phyloP scores from a whole-genome alignment of 1,140 invertebrate genomes.

The Brevipalpus yothersi region DNA sequence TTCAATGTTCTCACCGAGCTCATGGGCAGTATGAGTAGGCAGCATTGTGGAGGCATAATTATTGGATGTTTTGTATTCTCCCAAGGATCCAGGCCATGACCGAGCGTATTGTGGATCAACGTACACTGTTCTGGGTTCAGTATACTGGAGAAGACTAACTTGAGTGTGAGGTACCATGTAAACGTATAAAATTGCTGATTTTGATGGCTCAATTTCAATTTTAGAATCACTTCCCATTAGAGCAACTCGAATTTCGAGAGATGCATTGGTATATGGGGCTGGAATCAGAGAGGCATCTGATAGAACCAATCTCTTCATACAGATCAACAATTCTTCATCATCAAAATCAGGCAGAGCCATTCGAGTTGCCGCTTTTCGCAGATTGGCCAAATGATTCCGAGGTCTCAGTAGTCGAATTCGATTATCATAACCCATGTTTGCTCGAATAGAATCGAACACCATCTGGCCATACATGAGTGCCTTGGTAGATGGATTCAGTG shows the following conservation, averaged over 20 bases:
- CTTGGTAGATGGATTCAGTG: not conserved
- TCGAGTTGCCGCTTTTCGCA: not conserved
- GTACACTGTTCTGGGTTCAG: not conserved
- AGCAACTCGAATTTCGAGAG: not conserved
- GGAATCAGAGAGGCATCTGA: not conserved
- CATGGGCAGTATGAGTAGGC: too few species aligned
- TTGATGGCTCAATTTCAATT: not conserved
- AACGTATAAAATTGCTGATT: not conserved
- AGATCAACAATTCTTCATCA: not conserved
- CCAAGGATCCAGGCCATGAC: not conserved
- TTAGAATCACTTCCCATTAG: not conserved
- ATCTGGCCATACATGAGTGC: not conserved
- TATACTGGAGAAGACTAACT: not conserved
- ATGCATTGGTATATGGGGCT: not conserved
- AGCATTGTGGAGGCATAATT: not conserved
- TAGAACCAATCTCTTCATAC: not conserved
- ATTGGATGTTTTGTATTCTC: not conserved
- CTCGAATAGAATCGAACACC: not conserved
- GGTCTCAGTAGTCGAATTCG: not conserved
- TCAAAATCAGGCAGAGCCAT: slow-evolving; percentile 2
- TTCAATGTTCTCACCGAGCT: too few species aligned
- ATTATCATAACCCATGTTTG: not conserved
- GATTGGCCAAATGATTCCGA: not conserved
- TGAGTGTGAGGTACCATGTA: not conserved
- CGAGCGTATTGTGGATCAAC: not conserved